Conservation (phyloP, 1,140 invertebrate species). For the Cephus cinctus region DNA sequence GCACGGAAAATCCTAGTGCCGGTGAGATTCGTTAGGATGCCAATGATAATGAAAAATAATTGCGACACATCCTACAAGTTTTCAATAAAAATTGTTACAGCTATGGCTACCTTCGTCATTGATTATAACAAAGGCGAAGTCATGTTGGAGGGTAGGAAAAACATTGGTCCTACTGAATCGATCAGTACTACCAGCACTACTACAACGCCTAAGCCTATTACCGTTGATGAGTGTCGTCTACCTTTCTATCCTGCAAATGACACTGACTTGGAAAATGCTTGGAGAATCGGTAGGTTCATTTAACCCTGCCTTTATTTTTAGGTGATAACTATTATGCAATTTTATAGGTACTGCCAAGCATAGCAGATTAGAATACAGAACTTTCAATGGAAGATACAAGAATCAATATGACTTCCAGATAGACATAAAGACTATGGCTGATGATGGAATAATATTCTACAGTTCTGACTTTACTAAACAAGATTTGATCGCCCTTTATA, state of each 20-base stretch:
- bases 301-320: constrained; percentile 10
- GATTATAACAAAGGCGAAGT: constrained; percentile 22
- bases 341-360: constrained; percentile 63
- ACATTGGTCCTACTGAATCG: constrained; percentile 15
- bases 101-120: too few species aligned
- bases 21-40: too few species aligned
- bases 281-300: constrained; percentile 53
- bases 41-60: too few species aligned
- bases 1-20: too few species aligned
- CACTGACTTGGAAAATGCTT: constrained; percentile 44
- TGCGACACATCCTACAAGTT: too few species aligned
- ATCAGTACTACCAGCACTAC: constrained; percentile 10
- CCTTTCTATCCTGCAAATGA: constrained; percentile 45
- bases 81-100: too few species aligned
- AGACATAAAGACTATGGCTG: constrained; percentile 75
- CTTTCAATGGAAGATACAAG: constrained; percentile 62
- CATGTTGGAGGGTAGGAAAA: too few species aligned
- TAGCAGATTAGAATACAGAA: constrained; percentile 73
- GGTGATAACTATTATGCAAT: neutral
- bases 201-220: constrained; percentile 21
- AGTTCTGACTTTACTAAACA: constrained; percentile 65
- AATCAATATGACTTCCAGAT: constrained; percentile 75
- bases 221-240: constrained; percentile 40
- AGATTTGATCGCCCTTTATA: constrained; percentile 80
- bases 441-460: constrained; percentile 86